Evolutionary conservation across 2,888 invertebrate genomes (phyloP), one percentile per base, ranked within the genome.

Genomic region (Tortricodes alternella): DNA sequence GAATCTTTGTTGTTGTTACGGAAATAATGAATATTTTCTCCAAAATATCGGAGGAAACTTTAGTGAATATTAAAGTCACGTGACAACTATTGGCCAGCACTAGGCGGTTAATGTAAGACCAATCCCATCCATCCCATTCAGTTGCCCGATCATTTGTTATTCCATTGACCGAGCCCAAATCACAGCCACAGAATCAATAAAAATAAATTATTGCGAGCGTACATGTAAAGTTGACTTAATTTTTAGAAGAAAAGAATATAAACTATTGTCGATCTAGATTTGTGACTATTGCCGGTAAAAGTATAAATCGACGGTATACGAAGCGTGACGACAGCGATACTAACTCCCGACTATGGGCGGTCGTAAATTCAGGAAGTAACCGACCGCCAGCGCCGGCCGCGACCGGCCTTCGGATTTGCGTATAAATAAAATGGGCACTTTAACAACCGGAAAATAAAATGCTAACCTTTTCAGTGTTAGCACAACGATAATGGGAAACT

Each of bases 301-400:
- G 78, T 80, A 83, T 84, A 85, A 86, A 85, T 84, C 78, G 73
- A 74, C 70, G 71, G 71, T 80, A 82, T 78, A 85, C 84, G 85
- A 84, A 77, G 74, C 85, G 80, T 83, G 83, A 82, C 85, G 81
- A 84, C 83, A 80, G 78, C 79, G 75, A 76, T 79, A 83, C 85
- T 84, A 84, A 83, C 82, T 84, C 79, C 74, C 73, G 71, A 69
- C 76, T 76, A 76, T 74, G 76, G 78, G 59, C 73, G 76, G 65
- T 77, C 80, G 80, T 87, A 86, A 87, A 87, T 85, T 75, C 78
- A 71, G 78, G 74, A 83, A 82, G 81, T 74, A 79, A 81, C 80
- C 78, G 80, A 80, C 80, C 83, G 78, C 72, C 75, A 70, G 73
- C 72, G 70, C 71, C 76, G 73, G 66, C 71, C 74, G 71, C 74